A percentile compares a stretch with the other conserved stretches of the same genome.
Evolutionary conservation across 2,797 vertebrate genomes (phyloP).

Genomic region (Oophaga sylvatica): DNA sequence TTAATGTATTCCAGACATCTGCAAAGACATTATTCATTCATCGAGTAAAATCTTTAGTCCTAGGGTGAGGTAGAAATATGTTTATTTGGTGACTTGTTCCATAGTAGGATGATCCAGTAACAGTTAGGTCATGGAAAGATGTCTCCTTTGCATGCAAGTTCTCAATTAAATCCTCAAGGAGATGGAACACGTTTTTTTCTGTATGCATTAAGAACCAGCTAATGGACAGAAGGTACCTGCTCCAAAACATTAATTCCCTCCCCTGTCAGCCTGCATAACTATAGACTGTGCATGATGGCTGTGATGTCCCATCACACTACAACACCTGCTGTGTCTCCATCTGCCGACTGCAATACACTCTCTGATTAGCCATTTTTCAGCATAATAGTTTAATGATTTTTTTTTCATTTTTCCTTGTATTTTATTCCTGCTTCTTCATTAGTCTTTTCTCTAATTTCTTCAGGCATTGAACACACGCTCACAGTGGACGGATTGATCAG

Average conservation of each 20-base stretch:
- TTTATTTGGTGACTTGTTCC: constrained; percentile 69
- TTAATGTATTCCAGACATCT: constrained; percentile 78
- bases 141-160: constrained; percentile 34
- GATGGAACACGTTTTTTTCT: constrained; percentile 68
- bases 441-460: constrained; percentile 63
- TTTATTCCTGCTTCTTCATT: constrained; percentile 72
- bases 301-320: constrained; percentile 78
- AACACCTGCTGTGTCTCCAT: constrained; percentile 95
- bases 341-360: constrained; percentile 79
- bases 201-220: constrained; percentile 73
- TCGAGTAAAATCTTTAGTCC: constrained; percentile 70
- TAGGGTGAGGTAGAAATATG: constrained; percentile 66
- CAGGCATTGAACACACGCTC: constrained; percentile 62
- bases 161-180: constrained; percentile 67
- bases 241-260: constrained; percentile 84
- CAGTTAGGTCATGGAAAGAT: constrained; percentile 56
- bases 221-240: constrained; percentile 85
- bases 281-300: constrained; percentile 83
- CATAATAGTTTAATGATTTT: constrained; percentile 75
- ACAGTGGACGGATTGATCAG: constrained; percentile 57
- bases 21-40: constrained; percentile 78
- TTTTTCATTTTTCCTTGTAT: constrained; percentile 65
- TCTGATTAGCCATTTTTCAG: constrained; percentile 80
- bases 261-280: constrained; percentile 88
- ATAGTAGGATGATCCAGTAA: constrained; percentile 61